Base-by-base conservation (phyloP, 1,140 invertebrate species). In the Telenomus remus region DNA sequence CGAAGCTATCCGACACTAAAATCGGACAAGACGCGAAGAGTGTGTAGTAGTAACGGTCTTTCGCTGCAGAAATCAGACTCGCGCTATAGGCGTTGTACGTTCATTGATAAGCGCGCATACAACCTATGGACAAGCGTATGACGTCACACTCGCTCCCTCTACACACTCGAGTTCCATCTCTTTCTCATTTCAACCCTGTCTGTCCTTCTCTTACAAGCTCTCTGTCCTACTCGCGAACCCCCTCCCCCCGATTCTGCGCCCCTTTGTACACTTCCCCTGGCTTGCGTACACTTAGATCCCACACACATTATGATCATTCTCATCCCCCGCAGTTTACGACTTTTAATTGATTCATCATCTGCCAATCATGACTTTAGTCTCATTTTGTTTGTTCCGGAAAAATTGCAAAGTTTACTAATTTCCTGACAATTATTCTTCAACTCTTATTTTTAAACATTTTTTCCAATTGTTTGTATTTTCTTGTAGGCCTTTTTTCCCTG, bases 41-140 rank as follows among this genome's bases (percentile, higher is more conserved):
- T 47, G 54, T 59, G 65, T 69, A 69, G 55, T 59, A 63, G 51
- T 56, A 55, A 64, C 60, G 53, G 39, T 70, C 80, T 64, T 79
- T 59, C 65, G 77, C 51, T 76, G 75, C 76, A 81, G 80, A 83
- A 82, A 61, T 74, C 80, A 81, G 78, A 63, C 79, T 79, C 79
- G 65, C 61, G 72, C 77, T 81, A 79, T 80, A 84, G 80, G 81
- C 84, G 79, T 85, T 80, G 82, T 85, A 86, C 84, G 83, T 86
- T 86, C 84, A 86, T 86, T 86, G 84, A 86, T 86, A 85, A 86
- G 82, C 82, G 82, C 83, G 63, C 70, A 74, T 74, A 61, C 70
- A 61, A 74, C 66, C 63, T 78, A 84, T 81, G 73, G 76, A 69
- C 80, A 72, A 65, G 69, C 63, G 71, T 72, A 68, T 84, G 83